Base-by-base conservation (phyloP, 2,113 vertebrate genomes). In the Hemicordylus capensis region DNA sequence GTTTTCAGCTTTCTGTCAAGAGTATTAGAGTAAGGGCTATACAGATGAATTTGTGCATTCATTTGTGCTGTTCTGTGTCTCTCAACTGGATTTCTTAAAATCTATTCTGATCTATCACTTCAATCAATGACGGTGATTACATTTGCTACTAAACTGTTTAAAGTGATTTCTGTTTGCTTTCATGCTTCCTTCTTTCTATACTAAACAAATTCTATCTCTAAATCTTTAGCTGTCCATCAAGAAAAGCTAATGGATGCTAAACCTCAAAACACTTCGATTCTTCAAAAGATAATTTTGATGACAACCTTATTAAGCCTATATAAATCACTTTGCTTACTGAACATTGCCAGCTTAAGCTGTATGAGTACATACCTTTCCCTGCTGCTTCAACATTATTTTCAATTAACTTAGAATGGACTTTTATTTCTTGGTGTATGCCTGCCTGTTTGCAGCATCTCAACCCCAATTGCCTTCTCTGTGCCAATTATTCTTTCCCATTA, bases 371-470 rank as follows among this genome's bases (percentile, higher is more conserved):
- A 4, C 46, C 75, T 90, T 87, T 85, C 22, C 84, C 28, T 73
- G 24, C 31, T 83, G n/a, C 46, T 80, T 51, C 78, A 66, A n/a
- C 11, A 42, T 86, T 89, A 86, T 66, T 88, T 93, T 88, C 67
- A 91, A 83, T 90, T 87, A 88, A 44, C 24, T 82, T 28, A 64
- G 37, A 83, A 87, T 4, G 80, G 81, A 78, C 44, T 78, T 84
- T n/a, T 67, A 85, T 44, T 56, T 88, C 83, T 90, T 74, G 75
- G 69, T 87, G 39, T 63, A 78, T n/a, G 6, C 4, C 11, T 67
- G 19, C 7, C 39, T 90, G 5, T 66, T 90, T 74, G 10, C 3
- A 89, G 83, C 3, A 77, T 90, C 81, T 76, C 87, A 86, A 51
- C 66, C 90, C 59, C 22, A 22, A 2, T 90, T 89, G 11, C 56